Evolutionary conservation across 2,888 invertebrate species (phyloP).

Genomic region (Diaphora mendica): DNA sequence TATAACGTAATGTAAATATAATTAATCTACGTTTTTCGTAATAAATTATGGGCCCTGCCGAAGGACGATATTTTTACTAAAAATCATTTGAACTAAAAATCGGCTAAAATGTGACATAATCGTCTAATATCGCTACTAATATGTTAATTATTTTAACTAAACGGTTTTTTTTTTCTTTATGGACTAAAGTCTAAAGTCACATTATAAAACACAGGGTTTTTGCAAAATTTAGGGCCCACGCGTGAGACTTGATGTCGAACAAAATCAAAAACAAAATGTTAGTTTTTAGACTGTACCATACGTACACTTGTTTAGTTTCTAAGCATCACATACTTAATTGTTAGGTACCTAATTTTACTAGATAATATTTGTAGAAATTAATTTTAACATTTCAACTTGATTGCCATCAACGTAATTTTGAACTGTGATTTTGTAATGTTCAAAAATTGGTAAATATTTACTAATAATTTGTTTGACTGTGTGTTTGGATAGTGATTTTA

Average conservation of each 20-base stretch:
- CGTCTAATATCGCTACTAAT: neutral
- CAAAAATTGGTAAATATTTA: slow-evolving; percentile 66
- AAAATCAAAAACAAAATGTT: slow-evolving; percentile 31
- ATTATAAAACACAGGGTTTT: neutral
- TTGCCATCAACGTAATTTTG: slow-evolving; percentile 83
- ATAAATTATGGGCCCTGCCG: slow-evolving; percentile 5
- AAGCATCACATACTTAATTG: slow-evolving; percentile 71
- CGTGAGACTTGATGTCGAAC: slow-evolving; percentile 30
- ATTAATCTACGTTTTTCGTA: slow-evolving; percentile 21
- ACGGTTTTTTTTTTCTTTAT: slow-evolving; percentile 19
- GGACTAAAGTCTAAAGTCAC: slow-evolving; percentile 1
- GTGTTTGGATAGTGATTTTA: slow-evolving; percentile 55
- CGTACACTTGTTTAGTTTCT: slow-evolving; percentile 43
- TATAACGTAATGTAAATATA: slow-evolving; percentile 42
- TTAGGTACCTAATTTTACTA: slow-evolving; percentile 69
- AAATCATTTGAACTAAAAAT: neutral
- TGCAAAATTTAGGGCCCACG: slow-evolving; percentile 6
- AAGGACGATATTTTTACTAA: neutral
- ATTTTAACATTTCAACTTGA: slow-evolving; percentile 60
- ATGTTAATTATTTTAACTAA: slow-evolving; percentile 21
- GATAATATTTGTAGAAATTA: slow-evolving; percentile 60
- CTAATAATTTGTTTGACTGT: slow-evolving; percentile 59
- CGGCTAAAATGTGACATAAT: neutral
- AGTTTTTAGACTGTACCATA: slow-evolving; percentile 44
- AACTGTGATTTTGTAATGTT: slow-evolving; percentile 84